Evolutionary conservation across 2,888 invertebrate species (phyloP).

Genomic region (Malthinus seriepunctatus): DNA sequence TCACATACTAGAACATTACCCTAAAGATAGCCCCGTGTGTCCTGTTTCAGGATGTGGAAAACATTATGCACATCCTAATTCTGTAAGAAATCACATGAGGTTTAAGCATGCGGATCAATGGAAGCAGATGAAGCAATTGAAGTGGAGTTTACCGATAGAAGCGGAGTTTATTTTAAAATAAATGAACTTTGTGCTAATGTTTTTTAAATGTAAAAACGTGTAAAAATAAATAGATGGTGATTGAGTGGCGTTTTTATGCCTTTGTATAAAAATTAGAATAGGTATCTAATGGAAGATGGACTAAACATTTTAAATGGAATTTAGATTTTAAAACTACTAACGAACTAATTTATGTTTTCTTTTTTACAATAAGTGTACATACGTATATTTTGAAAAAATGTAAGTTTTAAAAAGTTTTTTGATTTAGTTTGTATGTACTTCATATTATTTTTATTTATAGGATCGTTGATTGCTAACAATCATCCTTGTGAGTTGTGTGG

Average conservation of each 20-base stretch:
- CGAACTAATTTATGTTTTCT: not conserved
- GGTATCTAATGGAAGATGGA: not conserved
- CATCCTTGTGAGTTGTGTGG: constrained; percentile 52
- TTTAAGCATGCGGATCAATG: not conserved
- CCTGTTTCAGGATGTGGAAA: not conserved
- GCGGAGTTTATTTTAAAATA: no score
- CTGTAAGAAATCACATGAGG: constrained; percentile 1
- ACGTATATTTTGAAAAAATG: not conserved
- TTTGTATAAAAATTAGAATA: not conserved
- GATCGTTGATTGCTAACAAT: not conserved
- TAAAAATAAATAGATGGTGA: no score
- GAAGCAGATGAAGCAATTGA: not conserved
- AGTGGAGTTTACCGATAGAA: not conserved
- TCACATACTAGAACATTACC: constrained; percentile 1
- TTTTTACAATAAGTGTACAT: not conserved
- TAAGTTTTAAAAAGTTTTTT: not conserved
- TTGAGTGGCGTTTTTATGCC: no score
- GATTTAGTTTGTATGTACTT: not conserved
- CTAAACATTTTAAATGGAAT: not conserved
- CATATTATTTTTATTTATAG: constrained; percentile 16
- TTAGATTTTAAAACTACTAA: not conserved
- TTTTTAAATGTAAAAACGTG: no score
- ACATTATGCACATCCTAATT: not conserved
- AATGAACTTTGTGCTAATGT: no score
- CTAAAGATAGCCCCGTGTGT: not conserved